Base-by-base conservation (phyloP, 2,113 vertebrate genomes). In the Gallinago jamesoni region DNA sequence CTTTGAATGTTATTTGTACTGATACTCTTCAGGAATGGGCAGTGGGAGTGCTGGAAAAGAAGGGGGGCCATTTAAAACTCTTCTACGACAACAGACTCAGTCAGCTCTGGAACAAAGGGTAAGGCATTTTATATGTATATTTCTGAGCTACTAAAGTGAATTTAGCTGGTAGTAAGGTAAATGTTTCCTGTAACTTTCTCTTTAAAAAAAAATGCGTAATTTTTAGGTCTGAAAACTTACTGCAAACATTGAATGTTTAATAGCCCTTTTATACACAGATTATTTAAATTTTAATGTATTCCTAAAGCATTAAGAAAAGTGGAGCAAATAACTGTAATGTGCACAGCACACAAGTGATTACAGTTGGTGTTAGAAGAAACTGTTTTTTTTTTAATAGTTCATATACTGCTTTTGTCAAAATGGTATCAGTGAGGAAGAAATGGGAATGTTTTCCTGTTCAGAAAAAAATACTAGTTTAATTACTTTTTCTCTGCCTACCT, bases 31-130 rank as follows among this genome's bases (percentile, higher is more conserved):
- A 99, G 99, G 99, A 97, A 99, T 99, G 99, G 99, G 99, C 97
- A 99, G 99, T 95, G 99, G 99, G 91, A 99, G 99, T 86, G 99
- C 98, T 68, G 99, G 99, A 93, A 99, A 99, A 98, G 99, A 99
- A 96, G 99, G 99, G 45, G 99, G 99, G 73, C 98, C 99, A 41
- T 98, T 99, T 97, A 99, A 99, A 98, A 98, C 98, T 68, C 99
- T 99, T 25, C 97, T 99, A 91, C 98, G 99, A 92, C 99, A 99
- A 72, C 99, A 99, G 98, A 99, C 99, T 3, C 99, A 99, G 93
- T 98, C 99, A 27, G 99, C 99, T 72, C 96, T 99, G 89, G 99
- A 99, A 55, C 99, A 99, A 97, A 98, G 99, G 99, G 99, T 99
- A 99, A 96, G 96, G 95, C 84, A 57, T 94, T 93, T 94, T 93